Conservation (phyloP, 2,888 invertebrate genomes). For the Morpho helenor region DNA sequence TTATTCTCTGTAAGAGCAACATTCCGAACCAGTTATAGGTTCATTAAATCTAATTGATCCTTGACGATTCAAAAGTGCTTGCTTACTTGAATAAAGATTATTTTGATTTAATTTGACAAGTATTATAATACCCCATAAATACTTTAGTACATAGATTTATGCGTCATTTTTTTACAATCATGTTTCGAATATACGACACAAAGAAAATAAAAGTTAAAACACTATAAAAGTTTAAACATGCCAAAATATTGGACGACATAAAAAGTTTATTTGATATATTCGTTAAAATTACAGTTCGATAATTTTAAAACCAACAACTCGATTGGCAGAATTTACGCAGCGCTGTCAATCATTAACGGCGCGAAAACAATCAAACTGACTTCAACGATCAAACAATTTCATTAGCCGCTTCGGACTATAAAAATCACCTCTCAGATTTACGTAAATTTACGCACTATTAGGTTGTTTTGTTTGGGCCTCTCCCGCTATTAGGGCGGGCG, state of each 20-base stretch:
- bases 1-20: no score
- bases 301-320: conserved; percentile 31
- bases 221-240: conserved; percentile 11
- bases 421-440: conserved; percentile 57
- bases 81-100: no score
- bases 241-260: conserved; percentile 20
- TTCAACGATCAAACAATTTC: conserved; percentile 58
- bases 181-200: background rate
- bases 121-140: no score
- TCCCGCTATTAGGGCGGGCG: conserved; percentile 39
- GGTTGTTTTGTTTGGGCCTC: conserved; percentile 46
- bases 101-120: no score
- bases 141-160: no score
- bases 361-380: conserved; percentile 55
- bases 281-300: conserved; percentile 27
- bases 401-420: conserved; percentile 45
- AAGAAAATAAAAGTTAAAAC: background rate
- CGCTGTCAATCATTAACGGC: conserved; percentile 39
- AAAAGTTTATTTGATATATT: conserved; percentile 23
- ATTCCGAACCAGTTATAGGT: no score
- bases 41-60: no score
- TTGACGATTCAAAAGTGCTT: no score
- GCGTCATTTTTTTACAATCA: no score
- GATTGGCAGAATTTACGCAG: conserved; percentile 31
- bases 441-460: conserved; percentile 36